Conservation (phyloP, 2,113 vertebrate species). For the Tichodroma muraria region DNA sequence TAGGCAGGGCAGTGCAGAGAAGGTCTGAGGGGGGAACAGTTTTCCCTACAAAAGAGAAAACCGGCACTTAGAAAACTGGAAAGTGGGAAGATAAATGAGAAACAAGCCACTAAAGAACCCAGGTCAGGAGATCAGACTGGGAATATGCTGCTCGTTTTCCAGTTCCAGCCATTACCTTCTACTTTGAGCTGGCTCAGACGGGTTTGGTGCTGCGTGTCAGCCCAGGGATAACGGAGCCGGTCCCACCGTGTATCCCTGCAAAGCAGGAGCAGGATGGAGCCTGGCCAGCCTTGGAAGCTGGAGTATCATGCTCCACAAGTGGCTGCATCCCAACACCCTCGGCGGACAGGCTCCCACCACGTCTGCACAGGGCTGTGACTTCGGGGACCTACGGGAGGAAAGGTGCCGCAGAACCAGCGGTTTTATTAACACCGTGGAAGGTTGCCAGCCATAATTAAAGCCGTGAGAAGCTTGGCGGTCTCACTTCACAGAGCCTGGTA, state of each 20-base stretch:
- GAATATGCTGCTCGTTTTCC: not conserved
- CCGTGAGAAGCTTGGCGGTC: not conserved
- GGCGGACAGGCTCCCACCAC: rapidly evolving
- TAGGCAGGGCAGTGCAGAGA: not conserved
- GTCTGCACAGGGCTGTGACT: not conserved
- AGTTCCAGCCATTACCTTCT: not conserved
- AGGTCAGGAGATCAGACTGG: not conserved
- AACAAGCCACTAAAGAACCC: not conserved
- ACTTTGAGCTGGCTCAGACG: not conserved
- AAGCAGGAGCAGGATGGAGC: not conserved
- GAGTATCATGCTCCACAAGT: not conserved
- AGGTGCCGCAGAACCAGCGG: not conserved
- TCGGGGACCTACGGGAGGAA: not conserved
- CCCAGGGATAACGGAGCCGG: rapidly evolving
- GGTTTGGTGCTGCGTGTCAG: not conserved
- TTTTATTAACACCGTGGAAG: not conserved
- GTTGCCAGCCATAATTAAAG: constrained; percentile 42
- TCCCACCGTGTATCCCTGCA: rapidly evolving
- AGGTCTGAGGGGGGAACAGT: rapidly evolving
- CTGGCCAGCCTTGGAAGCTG: not conserved
- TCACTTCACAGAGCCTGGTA: not conserved
- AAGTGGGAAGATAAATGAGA: not conserved
- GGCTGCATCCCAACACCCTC: not conserved
- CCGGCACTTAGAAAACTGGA: not conserved
- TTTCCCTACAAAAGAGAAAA: not conserved